Conservation (phyloP, 2,888 invertebrate species). For the Yponomeuta sedellus region DNA sequence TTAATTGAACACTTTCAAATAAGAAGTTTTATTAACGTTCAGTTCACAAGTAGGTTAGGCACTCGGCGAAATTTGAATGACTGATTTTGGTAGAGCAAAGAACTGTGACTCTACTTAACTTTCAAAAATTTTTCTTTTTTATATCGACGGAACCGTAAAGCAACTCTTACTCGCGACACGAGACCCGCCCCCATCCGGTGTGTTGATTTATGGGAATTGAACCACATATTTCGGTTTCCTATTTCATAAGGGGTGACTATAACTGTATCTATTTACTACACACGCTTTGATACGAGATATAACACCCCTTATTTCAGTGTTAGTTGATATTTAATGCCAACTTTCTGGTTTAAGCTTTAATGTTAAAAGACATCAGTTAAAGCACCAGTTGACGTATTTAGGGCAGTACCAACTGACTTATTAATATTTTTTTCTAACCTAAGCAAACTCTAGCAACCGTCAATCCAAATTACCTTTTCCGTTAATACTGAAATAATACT, state of each 20-base stretch:
- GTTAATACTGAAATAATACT: background rate
- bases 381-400: too few relatives aligned
- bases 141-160: background rate
- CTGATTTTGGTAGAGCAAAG: too few relatives aligned
- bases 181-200: slow-evolving; percentile 50
- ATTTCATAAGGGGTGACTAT: slow-evolving; percentile 41
- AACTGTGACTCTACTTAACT: background rate
- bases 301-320: background rate
- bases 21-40: too few relatives aligned
- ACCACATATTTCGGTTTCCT: slow-evolving; percentile 57
- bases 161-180: slow-evolving; percentile 15
- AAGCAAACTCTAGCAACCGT: background rate
- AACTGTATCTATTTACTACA: background rate
- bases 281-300: background rate
- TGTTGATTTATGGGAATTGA: slow-evolving; percentile 54
- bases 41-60: too few relatives aligned
- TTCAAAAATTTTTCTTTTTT: background rate
- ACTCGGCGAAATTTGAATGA: too few relatives aligned
- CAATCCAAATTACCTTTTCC: background rate
- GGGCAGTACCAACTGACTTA: background rate
- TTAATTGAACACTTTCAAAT: too few relatives aligned
- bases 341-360: too few relatives aligned
- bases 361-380: too few relatives aligned
- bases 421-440: background rate
- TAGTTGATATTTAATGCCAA: background rate